A percentile compares a stretch with the other conserved stretches of the same genome.
Evolutionary conservation across 2,113 vertebrate genomes (phyloP).

Genomic region (zebrafish (Danio rerio)): GRCz12tu NC_133182.1:43750001-43750500

Average conservation of each 20-base stretch:
- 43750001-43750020: conserved; percentile 9
- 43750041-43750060: conserved; percentile 38
- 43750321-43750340: conserved; percentile 76
- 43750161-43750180: conserved; percentile 48
- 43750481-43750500: too few species aligned
- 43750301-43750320: conserved; percentile 75
- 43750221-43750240: conserved; percentile 77
- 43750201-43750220: conserved; percentile 72
- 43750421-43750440: conserved; percentile 60
- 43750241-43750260: conserved; percentile 67
- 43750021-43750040: conserved; percentile 30
- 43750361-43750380: conserved; percentile 3
- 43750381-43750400: conserved; percentile 35
- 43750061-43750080: conserved; percentile 19
- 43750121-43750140: not conserved
- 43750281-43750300: conserved; percentile 71
- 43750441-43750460: not conserved
- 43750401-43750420: conserved; percentile 60
- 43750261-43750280: conserved; percentile 66
- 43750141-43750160: conserved; percentile 11
- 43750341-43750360: conserved; percentile 74
- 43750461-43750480: too few species aligned
- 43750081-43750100: not conserved
- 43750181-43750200: conserved; percentile 59
- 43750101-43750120: not conserved